Base-by-base conservation (phyloP, 2,888 invertebrate genomes). In the Stegana nigrithorax region DNA sequence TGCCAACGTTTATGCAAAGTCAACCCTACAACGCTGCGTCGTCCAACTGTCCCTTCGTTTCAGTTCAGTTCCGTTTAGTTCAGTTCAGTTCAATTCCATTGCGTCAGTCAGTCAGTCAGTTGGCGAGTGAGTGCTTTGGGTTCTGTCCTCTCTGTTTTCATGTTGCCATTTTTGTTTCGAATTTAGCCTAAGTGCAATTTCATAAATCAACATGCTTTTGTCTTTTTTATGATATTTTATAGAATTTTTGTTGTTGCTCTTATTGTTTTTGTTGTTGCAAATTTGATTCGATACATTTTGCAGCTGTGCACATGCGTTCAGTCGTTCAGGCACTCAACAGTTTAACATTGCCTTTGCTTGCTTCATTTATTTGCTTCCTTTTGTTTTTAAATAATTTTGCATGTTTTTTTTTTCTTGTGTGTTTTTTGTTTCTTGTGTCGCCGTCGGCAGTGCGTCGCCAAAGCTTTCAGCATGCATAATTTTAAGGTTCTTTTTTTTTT, bases 261-360 rank as follows among this genome's bases (percentile, higher is more conserved):
- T 25, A 17, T 47, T 8, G 12, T 21, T 47, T 12, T 6, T 23
- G 42, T 42, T 42, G 17, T 42, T 42, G 6, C 14, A 42, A 6
- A n/a, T 12, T 44, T 17, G 17, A 8, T 17, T 44, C 19, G 39
- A 17, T 39, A 56, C 39, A 36, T 77, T 57, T 79, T 79, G 75
- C 75, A 75, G 75, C 75, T 79, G 79, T 75, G 71, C n/a, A n/a
- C 75, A 76, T 74, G 75, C 79, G 79, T n/a, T n/a, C n/a, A n/a
- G n/a, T n/a, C n/a, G n/a, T n/a, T n/a, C n/a, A n/a, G n/a, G n/a
- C n/a, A n/a, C n/a, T n/a, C n/a, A n/a, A n/a, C n/a, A n/a, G n/a
- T n/a, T n/a, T n/a, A n/a, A n/a, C n/a, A n/a, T n/a, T n/a, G n/a
- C 75, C 75, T 79, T 67, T 55, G 47, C 21, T 23, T n/a, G n/a